phyloP scores from a whole-genome alignment of 2,797 vertebrate genomes.

The Chelidonichthys spinosus region DNA sequence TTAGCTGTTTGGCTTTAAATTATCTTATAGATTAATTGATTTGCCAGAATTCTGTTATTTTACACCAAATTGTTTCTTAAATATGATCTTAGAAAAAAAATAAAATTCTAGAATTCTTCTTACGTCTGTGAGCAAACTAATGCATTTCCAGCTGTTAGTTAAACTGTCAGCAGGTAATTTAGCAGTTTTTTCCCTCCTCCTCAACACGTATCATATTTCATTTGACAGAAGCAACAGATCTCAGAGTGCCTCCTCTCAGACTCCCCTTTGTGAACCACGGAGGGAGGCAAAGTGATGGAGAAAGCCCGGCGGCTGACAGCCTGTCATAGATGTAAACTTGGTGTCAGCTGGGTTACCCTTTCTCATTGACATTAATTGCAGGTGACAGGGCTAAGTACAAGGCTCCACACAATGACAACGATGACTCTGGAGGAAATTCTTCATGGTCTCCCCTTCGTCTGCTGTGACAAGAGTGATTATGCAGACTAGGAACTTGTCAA shows the following conservation, averaged over 20 bases:
- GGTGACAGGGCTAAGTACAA: constrained; percentile 82
- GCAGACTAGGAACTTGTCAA: constrained; percentile 62
- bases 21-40: no score
- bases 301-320: constrained; percentile 58
- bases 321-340: constrained; percentile 72
- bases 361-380: constrained; percentile 79
- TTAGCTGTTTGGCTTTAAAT: no score
- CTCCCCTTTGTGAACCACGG: constrained; percentile 42
- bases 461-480: constrained; percentile 78
- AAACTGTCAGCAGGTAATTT: background rate
- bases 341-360: constrained; percentile 64
- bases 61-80: background rate
- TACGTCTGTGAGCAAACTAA: background rate
- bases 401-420: constrained; percentile 72
- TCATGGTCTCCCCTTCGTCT: constrained; percentile 60
- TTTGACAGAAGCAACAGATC: background rate
- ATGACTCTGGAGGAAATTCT: constrained; percentile 77
- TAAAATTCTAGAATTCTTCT: background rate
- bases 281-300: constrained; percentile 46
- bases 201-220: background rate
- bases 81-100: background rate
- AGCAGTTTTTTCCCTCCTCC: background rate
- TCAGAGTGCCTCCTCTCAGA: constrained; percentile 1
- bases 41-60: no score
- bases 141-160: background rate